These are phyloP conservation scores for Harpagus bidentatus DNA, from an alignment of 2,113 vertebrate species.

Conservation along the genomic window DNA sequence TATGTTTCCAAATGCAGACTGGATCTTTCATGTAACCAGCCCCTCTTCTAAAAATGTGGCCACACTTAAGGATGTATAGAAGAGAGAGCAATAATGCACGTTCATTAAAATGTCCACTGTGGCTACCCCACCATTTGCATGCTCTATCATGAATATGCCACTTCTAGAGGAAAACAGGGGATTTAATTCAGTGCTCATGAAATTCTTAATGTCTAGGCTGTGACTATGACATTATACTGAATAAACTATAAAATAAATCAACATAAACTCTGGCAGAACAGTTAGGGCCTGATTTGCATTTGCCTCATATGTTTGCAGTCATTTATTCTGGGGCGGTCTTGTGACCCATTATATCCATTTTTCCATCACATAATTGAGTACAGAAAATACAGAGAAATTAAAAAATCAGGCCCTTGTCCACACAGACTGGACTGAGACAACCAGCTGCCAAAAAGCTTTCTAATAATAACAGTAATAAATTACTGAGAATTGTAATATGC, in stretches of 20 bases:
- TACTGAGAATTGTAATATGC: background rate
- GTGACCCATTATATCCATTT: background rate
- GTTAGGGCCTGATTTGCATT: background rate
- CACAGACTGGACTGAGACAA: background rate
- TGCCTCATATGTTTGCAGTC: background rate
- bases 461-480: background rate
- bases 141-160: background rate
- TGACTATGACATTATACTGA: background rate
- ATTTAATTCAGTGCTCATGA: background rate
- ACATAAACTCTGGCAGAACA: background rate
- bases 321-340: background rate
- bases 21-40: background rate
- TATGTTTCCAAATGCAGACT: background rate
- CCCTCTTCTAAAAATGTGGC: background rate
- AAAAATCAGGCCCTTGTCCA: background rate
- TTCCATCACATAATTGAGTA: background rate
- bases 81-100: background rate
- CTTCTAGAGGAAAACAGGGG: background rate
- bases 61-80: background rate
- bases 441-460: background rate
- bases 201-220: background rate
- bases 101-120: background rate
- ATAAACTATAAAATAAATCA: background rate
- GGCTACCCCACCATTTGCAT: background rate
- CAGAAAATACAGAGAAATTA: background rate